phyloP scores from a whole-genome alignment of 2,797 vertebrate species.

The Argentina silus region DNA sequence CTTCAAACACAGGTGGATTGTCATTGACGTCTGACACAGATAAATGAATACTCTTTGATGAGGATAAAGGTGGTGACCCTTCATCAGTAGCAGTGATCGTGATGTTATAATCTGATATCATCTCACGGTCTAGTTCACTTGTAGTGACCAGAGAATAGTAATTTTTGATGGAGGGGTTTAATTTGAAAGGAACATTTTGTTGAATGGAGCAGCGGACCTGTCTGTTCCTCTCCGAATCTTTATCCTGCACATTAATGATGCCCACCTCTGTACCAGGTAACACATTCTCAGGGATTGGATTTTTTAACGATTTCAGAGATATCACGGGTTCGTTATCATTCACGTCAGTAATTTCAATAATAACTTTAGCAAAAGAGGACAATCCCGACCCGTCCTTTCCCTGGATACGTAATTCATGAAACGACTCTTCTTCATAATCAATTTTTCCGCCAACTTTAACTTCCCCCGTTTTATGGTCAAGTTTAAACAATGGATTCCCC shows the following conservation, averaged over 20 bases:
- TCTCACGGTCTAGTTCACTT: conserved; percentile 22
- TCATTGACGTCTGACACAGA: conserved; percentile 38
- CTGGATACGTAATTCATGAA: conserved; percentile 65
- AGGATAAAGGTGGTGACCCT: conserved; percentile 17
- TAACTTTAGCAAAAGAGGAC: conserved; percentile 50
- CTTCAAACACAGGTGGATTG: conserved; percentile 30
- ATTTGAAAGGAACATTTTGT: conserved; percentile 20
- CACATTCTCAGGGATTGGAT: neutral
- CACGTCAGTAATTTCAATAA: conserved; percentile 68
- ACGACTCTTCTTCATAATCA: conserved; percentile 45
- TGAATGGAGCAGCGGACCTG: conserved; percentile 40
- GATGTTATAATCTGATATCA: conserved; percentile 17
- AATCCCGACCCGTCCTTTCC: conserved; percentile 67
- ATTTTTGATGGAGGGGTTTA: conserved; percentile 25
- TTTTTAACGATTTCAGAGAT: conserved; percentile 56
- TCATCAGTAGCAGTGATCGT: conserved; percentile 23
- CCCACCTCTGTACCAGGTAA: conserved; percentile 2
- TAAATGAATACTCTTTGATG: conserved; percentile 15
- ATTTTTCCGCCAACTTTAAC: conserved; percentile 12
- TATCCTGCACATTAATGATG: conserved; percentile 30
- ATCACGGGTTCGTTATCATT: conserved; percentile 73
- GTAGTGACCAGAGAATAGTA: conserved; percentile 24
- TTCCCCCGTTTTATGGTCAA: conserved; percentile 26
- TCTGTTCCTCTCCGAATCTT: conserved; percentile 40
- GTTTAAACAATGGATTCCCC: conserved; percentile 11